phyloP scores from a whole-genome alignment of 2,797 vertebrate species.

The Enteromius argenteus region DNA sequence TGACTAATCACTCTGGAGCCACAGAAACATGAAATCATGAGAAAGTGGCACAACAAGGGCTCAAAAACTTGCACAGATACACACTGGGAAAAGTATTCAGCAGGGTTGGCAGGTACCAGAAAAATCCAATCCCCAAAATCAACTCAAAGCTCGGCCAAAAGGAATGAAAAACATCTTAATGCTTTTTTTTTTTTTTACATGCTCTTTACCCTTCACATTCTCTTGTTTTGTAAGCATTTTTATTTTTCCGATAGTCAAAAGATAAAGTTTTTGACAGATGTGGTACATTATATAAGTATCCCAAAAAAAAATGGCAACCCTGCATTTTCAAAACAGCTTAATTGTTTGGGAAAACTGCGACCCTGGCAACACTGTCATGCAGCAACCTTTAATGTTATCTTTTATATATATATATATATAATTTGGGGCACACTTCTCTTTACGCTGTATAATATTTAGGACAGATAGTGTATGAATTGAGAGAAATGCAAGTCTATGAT shows the following conservation, averaged over 20 bases:
- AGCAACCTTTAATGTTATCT: neutral
- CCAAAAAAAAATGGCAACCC: neutral
- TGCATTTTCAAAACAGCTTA: neutral
- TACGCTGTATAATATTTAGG: neutral
- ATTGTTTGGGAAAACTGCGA: neutral
- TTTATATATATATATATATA: neutral
- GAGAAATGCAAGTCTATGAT: neutral
- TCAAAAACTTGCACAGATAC: neutral
- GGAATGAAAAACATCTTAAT: neutral
- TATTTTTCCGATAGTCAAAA: neutral
- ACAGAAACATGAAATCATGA: slow-evolving; percentile 1
- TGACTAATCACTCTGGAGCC: neutral
- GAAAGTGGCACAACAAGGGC: neutral
- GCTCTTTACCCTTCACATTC: neutral
- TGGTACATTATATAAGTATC: neutral
- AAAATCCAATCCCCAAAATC: neutral
- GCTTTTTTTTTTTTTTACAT: neutral
- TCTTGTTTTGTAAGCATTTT: neutral
- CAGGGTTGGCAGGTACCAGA: neutral
- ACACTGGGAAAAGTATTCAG: neutral
- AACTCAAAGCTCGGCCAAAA: neutral
- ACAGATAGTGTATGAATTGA: neutral
- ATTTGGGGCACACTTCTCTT: neutral
- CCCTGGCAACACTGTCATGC: neutral
- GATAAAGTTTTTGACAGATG: neutral